phyloP scores from a whole-genome alignment of 2,113 vertebrate species.

The Neodon shergylaensis region DNA sequence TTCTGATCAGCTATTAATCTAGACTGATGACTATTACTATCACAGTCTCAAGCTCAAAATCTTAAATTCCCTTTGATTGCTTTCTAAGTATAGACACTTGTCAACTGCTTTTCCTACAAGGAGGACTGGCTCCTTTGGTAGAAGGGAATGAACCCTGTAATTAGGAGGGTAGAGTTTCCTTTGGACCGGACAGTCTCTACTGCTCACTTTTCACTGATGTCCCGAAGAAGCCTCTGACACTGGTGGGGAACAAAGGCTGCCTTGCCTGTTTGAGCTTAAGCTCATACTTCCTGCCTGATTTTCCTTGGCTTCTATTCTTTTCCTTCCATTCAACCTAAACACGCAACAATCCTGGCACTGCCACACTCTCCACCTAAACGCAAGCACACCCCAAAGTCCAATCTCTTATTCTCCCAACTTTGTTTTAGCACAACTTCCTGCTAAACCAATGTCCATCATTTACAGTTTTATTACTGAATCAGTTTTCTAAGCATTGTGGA shows the following conservation, averaged over 20 bases:
- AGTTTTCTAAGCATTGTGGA: background rate
- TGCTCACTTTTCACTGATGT: too few species aligned
- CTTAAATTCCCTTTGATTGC: background rate
- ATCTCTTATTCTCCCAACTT: background rate
- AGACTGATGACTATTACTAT: background rate
- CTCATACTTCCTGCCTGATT: background rate
- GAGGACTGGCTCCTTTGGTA: background rate
- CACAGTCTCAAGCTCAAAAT: background rate
- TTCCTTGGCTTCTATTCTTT: background rate
- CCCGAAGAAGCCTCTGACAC: background rate
- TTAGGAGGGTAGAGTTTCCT: background rate
- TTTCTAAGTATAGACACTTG: background rate
- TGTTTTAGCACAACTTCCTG: background rate
- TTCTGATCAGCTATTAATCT: background rate
- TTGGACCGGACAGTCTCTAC: background rate
- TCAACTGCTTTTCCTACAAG: background rate
- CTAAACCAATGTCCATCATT: background rate
- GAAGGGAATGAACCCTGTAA: background rate
- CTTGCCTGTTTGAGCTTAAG: background rate
- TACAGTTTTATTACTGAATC: background rate
- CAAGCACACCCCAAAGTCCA: background rate
- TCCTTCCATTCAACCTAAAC: background rate
- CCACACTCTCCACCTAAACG: background rate
- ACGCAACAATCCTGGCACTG: too few species aligned
- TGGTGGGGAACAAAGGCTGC: background rate